Evolutionary conservation across 2,113 vertebrate genomes (phyloP).

Genomic region (Antigone vipio): DNA sequence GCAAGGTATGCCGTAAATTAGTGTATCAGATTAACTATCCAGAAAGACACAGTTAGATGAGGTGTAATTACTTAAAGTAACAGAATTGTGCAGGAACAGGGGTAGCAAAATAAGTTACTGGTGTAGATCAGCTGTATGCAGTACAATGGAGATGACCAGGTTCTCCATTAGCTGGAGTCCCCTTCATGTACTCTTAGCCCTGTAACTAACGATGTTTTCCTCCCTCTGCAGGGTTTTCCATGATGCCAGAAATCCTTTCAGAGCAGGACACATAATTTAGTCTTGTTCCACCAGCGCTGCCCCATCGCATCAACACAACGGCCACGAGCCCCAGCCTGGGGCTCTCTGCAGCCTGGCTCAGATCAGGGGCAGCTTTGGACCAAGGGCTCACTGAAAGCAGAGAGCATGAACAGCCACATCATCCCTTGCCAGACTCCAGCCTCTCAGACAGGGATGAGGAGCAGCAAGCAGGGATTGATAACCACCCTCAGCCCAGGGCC

Average conservation of each 20-base stretch:
- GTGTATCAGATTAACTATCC: not conserved
- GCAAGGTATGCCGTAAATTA: not conserved
- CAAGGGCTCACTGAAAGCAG: not conserved
- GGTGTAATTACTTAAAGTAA: not conserved
- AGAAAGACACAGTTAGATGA: not conserved
- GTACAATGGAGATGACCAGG: not conserved
- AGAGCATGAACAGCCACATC: rapidly evolving
- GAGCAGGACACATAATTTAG: not conserved
- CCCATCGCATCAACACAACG: rapidly evolving
- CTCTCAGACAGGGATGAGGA: not conserved
- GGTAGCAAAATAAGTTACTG: not conserved
- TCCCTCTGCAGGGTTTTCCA: not conserved
- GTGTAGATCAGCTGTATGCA: not conserved
- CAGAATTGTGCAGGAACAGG: not conserved
- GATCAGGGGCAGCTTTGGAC: not conserved
- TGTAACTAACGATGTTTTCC: not conserved
- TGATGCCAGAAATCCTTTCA: not conserved
- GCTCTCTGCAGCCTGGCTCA: not conserved
- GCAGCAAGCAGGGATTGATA: not conserved
- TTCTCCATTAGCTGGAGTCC: not conserved
- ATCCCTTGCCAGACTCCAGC: not conserved
- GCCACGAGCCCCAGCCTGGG: rapidly evolving
- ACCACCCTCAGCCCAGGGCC: not conserved
- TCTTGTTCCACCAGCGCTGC: not conserved
- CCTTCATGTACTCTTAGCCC: not conserved